Conservation (phyloP, 2,797 vertebrate species). For the Hydrocynus forskahlii region DNA sequence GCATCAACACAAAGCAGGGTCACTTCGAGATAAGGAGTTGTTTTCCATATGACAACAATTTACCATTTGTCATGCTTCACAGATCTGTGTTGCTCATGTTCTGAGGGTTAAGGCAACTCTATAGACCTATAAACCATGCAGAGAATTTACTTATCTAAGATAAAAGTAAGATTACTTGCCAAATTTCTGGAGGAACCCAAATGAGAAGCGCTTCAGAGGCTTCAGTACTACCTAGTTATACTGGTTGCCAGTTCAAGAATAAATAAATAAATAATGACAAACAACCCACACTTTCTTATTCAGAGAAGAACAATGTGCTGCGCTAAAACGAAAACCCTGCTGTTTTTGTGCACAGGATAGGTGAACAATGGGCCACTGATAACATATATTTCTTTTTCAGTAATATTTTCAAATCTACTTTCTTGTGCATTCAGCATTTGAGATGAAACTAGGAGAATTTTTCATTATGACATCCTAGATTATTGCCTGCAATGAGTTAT, state of each 20-base stretch:
- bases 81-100: too few relatives aligned
- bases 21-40: too few relatives aligned
- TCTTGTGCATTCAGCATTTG: conserved; percentile 16
- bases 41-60: too few relatives aligned
- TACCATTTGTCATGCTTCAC: too few relatives aligned
- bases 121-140: background rate
- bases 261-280: background rate
- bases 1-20: too few relatives aligned
- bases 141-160: too few relatives aligned
- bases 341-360: background rate
- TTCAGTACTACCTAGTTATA: background rate
- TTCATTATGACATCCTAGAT: conserved; percentile 46
- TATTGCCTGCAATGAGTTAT: conserved; percentile 40
- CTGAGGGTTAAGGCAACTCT: background rate
- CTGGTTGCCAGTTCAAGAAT: background rate
- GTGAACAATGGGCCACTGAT: background rate
- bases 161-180: too few relatives aligned
- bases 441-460: conserved; percentile 40
- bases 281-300: background rate
- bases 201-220: background rate
- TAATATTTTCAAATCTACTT: conserved; percentile 22
- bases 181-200: background rate
- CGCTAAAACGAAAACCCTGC: too few relatives aligned
- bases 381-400: background rate
- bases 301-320: too few relatives aligned